Percentiles rank a stretch among this genome's conserved stretches.
Evolutionary conservation across 2,797 vertebrate species (phyloP).

Genomic region (Mycteria americana): DNA sequence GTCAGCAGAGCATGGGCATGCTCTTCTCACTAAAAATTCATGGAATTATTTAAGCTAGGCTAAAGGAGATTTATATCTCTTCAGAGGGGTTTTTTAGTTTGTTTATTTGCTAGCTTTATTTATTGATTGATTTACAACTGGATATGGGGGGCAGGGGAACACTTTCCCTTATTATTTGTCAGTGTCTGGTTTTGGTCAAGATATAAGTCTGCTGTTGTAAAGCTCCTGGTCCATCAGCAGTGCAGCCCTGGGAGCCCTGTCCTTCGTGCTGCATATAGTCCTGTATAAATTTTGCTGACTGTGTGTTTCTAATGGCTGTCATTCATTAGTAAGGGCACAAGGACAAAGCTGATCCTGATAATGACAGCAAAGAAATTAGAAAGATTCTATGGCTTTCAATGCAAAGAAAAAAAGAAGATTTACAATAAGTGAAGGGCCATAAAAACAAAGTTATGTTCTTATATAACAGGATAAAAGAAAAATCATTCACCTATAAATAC

Average conservation of each 20-base stretch:
- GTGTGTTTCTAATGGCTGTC: background rate
- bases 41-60: background rate
- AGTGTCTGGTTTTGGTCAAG: background rate
- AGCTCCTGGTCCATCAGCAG: background rate
- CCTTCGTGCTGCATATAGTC: background rate
- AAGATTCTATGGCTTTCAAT: background rate
- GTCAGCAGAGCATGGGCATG: background rate
- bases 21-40: background rate
- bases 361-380: background rate
- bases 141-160: background rate
- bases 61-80: background rate
- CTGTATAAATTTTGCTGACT: background rate
- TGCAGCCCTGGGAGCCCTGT: background rate
- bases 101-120: background rate
- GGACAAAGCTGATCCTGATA: background rate
- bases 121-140: background rate
- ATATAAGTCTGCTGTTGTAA: background rate
- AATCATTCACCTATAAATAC: background rate
- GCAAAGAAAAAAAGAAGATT: background rate
- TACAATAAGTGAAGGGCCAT: background rate
- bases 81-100: background rate
- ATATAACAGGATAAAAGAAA: background rate
- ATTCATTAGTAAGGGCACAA: background rate
- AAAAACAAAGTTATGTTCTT: background rate
- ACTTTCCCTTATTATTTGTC: background rate